Conservation (phyloP, 1,140 invertebrate species). For the Anastrepha ludens region DNA sequence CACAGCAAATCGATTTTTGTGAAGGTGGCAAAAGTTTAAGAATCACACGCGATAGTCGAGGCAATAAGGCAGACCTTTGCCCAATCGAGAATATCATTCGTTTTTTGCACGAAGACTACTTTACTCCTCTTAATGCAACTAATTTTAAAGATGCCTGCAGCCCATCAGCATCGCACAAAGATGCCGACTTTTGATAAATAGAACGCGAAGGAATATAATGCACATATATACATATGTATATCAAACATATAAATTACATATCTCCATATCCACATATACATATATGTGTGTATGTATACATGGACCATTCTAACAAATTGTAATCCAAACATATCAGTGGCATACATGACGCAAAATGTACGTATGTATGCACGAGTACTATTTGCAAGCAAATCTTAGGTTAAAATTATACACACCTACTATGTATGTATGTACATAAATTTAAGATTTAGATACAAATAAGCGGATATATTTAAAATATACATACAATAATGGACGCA, state of each 20-base stretch:
- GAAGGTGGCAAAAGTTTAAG: conserved; percentile 77
- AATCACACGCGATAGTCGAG: conserved; percentile 73
- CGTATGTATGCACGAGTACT: too few species aligned
- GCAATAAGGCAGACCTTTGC: conserved; percentile 80
- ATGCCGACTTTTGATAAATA: background rate
- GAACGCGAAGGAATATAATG: background rate
- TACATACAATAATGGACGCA: too few species aligned
- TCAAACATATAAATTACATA: background rate
- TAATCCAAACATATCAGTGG: conserved; percentile 60
- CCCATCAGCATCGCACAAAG: conserved; percentile 65
- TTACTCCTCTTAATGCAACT: conserved; percentile 84
- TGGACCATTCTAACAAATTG: conserved; percentile 31
- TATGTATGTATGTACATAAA: conserved; percentile 52
- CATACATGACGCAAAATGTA: background rate
- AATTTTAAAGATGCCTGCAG: conserved; percentile 90
- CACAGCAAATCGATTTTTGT: conserved; percentile 88
- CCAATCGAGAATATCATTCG: conserved; percentile 89
- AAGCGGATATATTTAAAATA: too few species aligned
- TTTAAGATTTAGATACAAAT: background rate
- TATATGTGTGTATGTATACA: background rate
- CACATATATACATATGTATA: background rate
- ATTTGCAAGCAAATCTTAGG: conserved; percentile 13
- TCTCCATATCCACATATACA: too few species aligned
- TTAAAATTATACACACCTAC: conserved; percentile 16
- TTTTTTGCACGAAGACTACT: conserved; percentile 90